These are phyloP conservation scores for Pogonomyrmex californicus DNA, from an alignment of 1,140 invertebrate species.

Conservation along the genomic window DNA sequence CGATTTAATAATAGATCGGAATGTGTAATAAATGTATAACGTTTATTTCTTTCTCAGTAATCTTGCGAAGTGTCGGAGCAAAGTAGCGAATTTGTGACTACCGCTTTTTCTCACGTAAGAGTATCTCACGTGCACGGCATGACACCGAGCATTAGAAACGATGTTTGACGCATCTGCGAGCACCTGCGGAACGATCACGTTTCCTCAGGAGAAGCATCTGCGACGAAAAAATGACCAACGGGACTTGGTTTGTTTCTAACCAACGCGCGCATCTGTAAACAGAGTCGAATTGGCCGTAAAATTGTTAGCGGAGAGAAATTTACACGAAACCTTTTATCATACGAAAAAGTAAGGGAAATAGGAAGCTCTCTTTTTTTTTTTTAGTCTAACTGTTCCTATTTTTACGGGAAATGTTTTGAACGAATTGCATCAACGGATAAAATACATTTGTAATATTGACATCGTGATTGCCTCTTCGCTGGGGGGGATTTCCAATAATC, in stretches of 20 bases:
- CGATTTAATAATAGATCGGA: neutral
- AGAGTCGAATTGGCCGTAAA: neutral
- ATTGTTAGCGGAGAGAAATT: neutral
- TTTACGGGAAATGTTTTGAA: neutral
- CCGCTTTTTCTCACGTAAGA: slow-evolving; percentile 18
- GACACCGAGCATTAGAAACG: neutral
- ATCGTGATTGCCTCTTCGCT: neutral
- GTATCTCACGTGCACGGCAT: neutral
- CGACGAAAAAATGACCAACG: slow-evolving; percentile 27
- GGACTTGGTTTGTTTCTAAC: neutral
- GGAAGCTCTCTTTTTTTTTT: neutral
- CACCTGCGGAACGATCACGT: slow-evolving; percentile 56
- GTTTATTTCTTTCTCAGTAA: neutral
- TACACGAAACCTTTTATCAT: neutral
- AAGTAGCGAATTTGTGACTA: neutral
- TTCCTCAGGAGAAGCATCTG: neutral
- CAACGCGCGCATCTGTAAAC: neutral
- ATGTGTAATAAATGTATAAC: neutral
- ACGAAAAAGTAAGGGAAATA: neutral
- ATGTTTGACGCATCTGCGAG: slow-evolving; percentile 51
- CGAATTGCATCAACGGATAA: neutral
- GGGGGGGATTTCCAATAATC: slow-evolving; percentile 4
- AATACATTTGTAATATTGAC: neutral
- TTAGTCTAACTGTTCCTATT: neutral
- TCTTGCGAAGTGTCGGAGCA: neutral